Evolutionary conservation across 92 coral and sea anemone species (phyloP), one percentile per base, ranked within the genome.

Genomic region (Epizoanthus rinbou): DNA sequence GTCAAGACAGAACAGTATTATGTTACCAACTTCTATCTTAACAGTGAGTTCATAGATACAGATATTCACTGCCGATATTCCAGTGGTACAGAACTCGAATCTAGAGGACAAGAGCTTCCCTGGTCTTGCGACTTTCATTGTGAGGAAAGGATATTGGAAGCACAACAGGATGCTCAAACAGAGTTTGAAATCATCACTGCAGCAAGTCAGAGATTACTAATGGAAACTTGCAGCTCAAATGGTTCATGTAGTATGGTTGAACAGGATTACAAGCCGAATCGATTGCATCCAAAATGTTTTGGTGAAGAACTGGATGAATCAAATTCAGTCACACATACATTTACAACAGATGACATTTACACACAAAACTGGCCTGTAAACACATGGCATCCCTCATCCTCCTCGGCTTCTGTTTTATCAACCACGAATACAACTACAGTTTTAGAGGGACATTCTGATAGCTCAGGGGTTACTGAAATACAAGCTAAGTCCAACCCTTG

Each of bases 331-430:
- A 85, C 91, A 7, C 98, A 91, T 75, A 84, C 19, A 15, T 57
- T 86, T 5, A 85, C 93, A 60, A 69, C 85, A 33, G 88, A 79
- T 47, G 98, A 93, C 75, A 67, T 87, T 86, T 93, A 89, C 73
- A 88, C 91, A 4, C 93, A 92, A 24, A 73, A 87, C 18, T 64
- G 76, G 72, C 82, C 69, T 0, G 9, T 23, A 13, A 62, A 63
- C 18, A 25, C 31, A 3, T 15, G 4, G 17, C 22, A 17, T 35
- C 2, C 57, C 43, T 60, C 69, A 1, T 15, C 57, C 41, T 31
- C 18, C 7, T 19, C 3, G 0, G 50, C 4, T 62, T 78, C 82
- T 43, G 9, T 19, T 13, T 63, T 57, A 45, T 5, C 28, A 25
- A 31, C 1, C 5, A 14, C 73, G 41, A 41, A n/a, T 11, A 17